Conservation (phyloP, 2,888 invertebrate species). For the Drosophila seclusa region DNA sequence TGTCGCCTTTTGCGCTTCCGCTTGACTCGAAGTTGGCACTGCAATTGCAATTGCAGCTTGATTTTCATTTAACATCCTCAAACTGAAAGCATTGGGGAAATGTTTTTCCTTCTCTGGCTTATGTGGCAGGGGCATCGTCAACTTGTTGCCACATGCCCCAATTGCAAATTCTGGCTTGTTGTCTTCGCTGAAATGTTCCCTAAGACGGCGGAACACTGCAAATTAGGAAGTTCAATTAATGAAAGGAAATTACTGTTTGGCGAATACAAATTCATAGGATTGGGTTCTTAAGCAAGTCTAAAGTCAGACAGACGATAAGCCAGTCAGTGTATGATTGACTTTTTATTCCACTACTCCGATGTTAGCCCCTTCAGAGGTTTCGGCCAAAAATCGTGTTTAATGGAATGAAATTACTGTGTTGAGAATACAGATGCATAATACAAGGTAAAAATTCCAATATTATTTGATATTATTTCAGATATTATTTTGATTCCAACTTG, state of each 20-base stretch:
- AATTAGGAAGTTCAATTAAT: slow-evolving; percentile 58
- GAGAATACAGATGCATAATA: neutral
- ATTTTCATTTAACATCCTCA: slow-evolving; percentile 63
- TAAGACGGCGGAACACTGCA: slow-evolving; percentile 3
- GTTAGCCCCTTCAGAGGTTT: neutral
- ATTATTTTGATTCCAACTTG: neutral
- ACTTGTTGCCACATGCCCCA: slow-evolving; percentile 45
- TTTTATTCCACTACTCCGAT: neutral
- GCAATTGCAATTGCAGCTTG: slow-evolving; percentile 60
- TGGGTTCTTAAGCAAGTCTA: neutral
- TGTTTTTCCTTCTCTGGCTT: slow-evolving; percentile 51
- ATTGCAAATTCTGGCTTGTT: slow-evolving; percentile 15
- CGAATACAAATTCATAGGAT: neutral
- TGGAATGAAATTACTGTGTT: neutral
- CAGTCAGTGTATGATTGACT: neutral
- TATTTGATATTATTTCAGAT: neutral
- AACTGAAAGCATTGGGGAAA: slow-evolving; percentile 51
- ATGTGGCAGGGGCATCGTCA: slow-evolving; percentile 29
- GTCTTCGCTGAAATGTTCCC: slow-evolving; percentile 9
- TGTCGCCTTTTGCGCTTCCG: slow-evolving; percentile 33
- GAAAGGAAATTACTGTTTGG: slow-evolving; percentile 27
- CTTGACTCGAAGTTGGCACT: slow-evolving; percentile 41
- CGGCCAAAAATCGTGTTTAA: neutral
- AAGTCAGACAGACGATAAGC: neutral
- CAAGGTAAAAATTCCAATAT: neutral